Evolutionary conservation across 1,140 invertebrate genomes (phyloP).

Genomic region (Spodoptera litura): DNA sequence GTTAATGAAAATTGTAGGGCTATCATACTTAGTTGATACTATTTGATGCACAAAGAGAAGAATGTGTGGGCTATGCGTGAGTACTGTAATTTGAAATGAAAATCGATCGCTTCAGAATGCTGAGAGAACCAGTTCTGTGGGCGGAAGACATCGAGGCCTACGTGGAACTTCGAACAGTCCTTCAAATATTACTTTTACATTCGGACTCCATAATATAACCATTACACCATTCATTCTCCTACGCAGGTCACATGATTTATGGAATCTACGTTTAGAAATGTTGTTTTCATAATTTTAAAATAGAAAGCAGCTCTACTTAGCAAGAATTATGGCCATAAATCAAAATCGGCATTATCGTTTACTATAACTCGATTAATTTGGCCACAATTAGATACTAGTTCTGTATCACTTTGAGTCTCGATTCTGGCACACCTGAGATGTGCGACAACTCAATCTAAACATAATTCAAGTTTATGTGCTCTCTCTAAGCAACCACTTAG

Average conservation of each 20-base stretch:
- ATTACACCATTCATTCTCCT: slow-evolving; percentile 63
- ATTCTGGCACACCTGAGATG: slow-evolving; percentile 30
- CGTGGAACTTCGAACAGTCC: slow-evolving; percentile 60
- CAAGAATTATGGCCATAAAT: slow-evolving; percentile 16
- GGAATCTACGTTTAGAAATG: slow-evolving; percentile 23
- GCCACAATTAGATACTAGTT: slow-evolving; percentile 19
- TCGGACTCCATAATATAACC: slow-evolving; percentile 64
- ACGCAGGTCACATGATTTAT: slow-evolving; percentile 69
- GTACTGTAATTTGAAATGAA: slow-evolving; percentile 82
- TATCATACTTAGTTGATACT: slow-evolving; percentile 21
- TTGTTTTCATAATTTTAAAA: neutral
- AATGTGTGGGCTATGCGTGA: slow-evolving; percentile 67
- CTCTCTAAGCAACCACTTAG: slow-evolving; percentile 57
- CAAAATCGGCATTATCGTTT: neutral
- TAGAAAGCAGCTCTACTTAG: slow-evolving; percentile 19
- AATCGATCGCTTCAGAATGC: slow-evolving; percentile 77
- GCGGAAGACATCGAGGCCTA: slow-evolving; percentile 70
- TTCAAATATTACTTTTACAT: slow-evolving; percentile 59
- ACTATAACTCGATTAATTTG: slow-evolving; percentile 10
- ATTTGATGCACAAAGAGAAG: slow-evolving; percentile 50
- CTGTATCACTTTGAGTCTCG: slow-evolving; percentile 13
- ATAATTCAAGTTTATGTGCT: slow-evolving; percentile 54
- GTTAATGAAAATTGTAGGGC: slow-evolving; percentile 36
- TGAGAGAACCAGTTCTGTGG: slow-evolving; percentile 77
- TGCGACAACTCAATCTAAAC: slow-evolving; percentile 43